Evolutionary conservation across 1,140 invertebrate genomes (phyloP).

Genomic region (Hydropsyche tenuis): DNA sequence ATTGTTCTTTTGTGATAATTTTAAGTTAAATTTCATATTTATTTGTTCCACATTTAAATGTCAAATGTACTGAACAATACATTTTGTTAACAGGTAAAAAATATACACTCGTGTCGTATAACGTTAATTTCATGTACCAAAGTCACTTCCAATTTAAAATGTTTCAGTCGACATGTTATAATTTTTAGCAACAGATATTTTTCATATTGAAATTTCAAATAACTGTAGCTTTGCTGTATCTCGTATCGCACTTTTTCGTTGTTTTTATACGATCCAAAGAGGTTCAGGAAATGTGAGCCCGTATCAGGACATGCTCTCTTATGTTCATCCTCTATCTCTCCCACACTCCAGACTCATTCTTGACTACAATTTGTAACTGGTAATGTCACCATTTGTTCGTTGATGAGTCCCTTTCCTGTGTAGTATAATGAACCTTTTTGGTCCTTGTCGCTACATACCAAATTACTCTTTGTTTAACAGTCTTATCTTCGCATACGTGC

Average conservation of each 20-base stretch:
- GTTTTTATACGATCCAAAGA: neutral
- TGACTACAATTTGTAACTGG: constrained; percentile 40
- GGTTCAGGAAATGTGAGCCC: constrained; percentile 1
- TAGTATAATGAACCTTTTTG: constrained; percentile 9
- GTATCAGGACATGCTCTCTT: too few relatives aligned
- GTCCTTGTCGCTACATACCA: constrained; percentile 16
- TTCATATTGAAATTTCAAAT: too few relatives aligned
- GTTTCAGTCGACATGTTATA: too few relatives aligned
- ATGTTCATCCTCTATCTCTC: too few relatives aligned
- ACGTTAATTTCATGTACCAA: too few relatives aligned
- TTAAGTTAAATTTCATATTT: neutral
- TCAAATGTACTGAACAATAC: too few relatives aligned
- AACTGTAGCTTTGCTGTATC: neutral
- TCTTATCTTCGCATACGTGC: neutral
- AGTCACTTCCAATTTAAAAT: too few relatives aligned
- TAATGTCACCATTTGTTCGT: constrained; percentile 43
- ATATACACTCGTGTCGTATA: too few relatives aligned
- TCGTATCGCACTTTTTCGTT: neutral
- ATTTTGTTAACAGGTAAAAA: too few relatives aligned
- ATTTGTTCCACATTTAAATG: too few relatives aligned
- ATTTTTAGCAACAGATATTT: too few relatives aligned
- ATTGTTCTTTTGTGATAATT: neutral
- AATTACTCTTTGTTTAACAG: constrained; percentile 21
- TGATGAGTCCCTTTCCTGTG: constrained; percentile 32
- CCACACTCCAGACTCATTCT: neutral